Base-by-base conservation (phyloP, 2,888 invertebrate genomes). In the Synergus itoensis region DNA sequence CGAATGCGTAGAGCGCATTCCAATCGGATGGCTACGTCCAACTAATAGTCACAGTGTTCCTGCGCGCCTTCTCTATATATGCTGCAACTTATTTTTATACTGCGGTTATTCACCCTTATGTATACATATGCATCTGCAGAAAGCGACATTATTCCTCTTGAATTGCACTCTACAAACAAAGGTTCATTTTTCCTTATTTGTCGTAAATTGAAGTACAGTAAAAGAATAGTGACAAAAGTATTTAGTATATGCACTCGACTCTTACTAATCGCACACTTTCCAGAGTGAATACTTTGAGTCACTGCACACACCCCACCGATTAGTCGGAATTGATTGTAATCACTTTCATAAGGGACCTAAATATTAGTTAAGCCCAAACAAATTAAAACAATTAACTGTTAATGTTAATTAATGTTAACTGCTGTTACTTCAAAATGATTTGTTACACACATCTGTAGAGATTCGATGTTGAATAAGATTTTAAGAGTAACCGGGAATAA, bases 41-140 rank as follows among this genome's bases (percentile, higher is more conserved):
- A 88, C 87, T 85, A 64, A 80, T 83, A 82, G 82, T 79, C 84
- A 83, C 81, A 84, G 86, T 86, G 82, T 78, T 81, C 69, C 76
- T 77, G 45, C 77, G 69, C 62, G 67, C 64, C 21, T 53, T 76
- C 81, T 73, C 84, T 86, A 84, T 84, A 80, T 80, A 69, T 84
- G 83, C 84, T 82, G 84, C 84, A 84, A 86, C 84, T 89, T 92
- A 92, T 92, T 92, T 92, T 91, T 92, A 92, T 88, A 48, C 90
- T 85, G 85, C 87, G 91, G 91, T 92, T 92, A 89, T 92, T 92
- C 91, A 92, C 91, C 91, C 87, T 86, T 86, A 90, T 88, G 88
- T 88, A 87, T 87, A 48, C 28, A 73, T 53, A 45, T 48, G 48
- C 36, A 73, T 53, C 36, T 45, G 36, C 21, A 60, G 18, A 60